phyloP scores from a whole-genome alignment of 92 coral and sea anemone species.

The Epizoanthus illoricatus region DNA sequence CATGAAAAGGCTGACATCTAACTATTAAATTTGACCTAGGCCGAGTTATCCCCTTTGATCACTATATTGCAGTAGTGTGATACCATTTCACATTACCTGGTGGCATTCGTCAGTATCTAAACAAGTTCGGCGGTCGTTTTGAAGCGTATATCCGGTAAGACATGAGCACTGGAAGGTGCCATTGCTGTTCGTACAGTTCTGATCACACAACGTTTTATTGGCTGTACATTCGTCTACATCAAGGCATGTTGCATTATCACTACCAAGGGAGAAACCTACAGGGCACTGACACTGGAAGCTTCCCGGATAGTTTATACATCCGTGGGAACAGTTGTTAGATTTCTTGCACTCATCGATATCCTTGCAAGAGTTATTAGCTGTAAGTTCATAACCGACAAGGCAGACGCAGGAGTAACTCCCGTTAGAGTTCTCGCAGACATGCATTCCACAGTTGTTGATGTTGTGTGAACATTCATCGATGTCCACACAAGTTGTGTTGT shows the following conservation, averaged over 20 bases:
- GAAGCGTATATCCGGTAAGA: conserved; percentile 1
- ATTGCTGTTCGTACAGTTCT: conserved; percentile 18
- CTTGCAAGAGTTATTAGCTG: conserved; percentile 32
- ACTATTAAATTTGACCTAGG: too few species aligned
- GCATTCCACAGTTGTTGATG: conserved; percentile 19
- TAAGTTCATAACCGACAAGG: conserved; percentile 39
- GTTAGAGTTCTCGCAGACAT: conserved; percentile 36
- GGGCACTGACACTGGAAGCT: conserved; percentile 26
- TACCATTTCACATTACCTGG: background rate
- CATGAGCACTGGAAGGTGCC: conserved; percentile 28
- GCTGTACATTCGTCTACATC: conserved; percentile 28
- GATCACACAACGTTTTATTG: background rate
- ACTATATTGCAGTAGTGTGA: too few species aligned
- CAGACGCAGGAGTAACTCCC: conserved; percentile 49
- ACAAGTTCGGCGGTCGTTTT: conserved; percentile 30
- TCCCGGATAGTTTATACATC: conserved; percentile 28
- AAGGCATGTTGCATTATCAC: conserved; percentile 14
- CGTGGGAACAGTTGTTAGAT: conserved; percentile 5
- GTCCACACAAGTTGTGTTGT: conserved; percentile 29
- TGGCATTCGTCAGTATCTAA: conserved; percentile 19
- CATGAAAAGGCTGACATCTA: too few species aligned
- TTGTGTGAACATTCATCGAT: conserved; percentile 16
- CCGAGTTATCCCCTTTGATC: too few species aligned
- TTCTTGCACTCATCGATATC: conserved; percentile 31
- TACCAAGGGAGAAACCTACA: conserved; percentile 11